Conservation (phyloP, 2,113 vertebrate genomes). For the Misgurnus anguillicaudatus region DNA sequence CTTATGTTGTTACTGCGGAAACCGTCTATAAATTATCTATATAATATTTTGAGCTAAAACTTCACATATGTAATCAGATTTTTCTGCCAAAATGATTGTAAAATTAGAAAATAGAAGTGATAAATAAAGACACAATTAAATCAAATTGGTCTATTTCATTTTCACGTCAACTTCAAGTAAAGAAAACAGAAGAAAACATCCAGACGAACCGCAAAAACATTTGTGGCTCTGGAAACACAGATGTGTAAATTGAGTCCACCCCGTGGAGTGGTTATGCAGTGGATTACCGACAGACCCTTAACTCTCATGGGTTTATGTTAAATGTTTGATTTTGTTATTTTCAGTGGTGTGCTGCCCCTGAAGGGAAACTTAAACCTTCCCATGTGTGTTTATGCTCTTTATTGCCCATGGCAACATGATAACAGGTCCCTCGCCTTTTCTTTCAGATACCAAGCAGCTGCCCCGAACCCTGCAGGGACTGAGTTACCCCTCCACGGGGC, state of each 20-base stretch:
- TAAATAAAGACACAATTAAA: not conserved
- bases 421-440: constrained; percentile 28
- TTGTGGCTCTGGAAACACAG: not conserved
- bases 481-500: constrained; percentile 6
- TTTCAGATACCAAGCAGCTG: constrained; percentile 39
- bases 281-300: not conserved
- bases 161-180: not conserved
- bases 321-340: constrained; percentile 18
- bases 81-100: too few species aligned
- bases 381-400: constrained; percentile 41
- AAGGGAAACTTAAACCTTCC: constrained; percentile 40
- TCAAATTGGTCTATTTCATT: not conserved
- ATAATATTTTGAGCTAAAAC: too few species aligned
- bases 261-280: not conserved
- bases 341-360: not conserved
- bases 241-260: not conserved
- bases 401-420: constrained; percentile 43
- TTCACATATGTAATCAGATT: too few species aligned
- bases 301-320: not conserved
- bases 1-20: too few species aligned
- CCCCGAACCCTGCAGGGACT: constrained; percentile 29
- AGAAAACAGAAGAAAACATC: not conserved
- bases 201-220: not conserved
- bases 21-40: too few species aligned
- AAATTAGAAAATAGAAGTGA: too few species aligned